Evolutionary conservation across 1,140 invertebrate genomes (phyloP), one percentile per base, ranked within the genome.

Genomic region (Bursaphelenchus mucronatus): DNA sequence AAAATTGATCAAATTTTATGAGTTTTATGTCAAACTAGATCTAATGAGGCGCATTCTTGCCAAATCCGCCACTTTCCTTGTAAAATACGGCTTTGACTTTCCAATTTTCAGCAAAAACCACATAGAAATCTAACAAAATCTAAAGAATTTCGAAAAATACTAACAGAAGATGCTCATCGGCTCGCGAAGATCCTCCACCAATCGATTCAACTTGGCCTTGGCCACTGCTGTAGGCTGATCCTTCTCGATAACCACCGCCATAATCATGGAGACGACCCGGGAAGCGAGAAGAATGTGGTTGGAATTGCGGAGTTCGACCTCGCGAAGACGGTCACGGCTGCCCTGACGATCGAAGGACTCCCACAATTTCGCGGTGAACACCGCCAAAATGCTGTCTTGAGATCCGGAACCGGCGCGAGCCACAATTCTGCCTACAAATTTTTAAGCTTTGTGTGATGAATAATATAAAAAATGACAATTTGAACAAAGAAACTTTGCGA

Each of bases 281-380:
- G 41, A n/a, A 11, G 57, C 57, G 40, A 59, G 13, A n/a, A 59
- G 11, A 50, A 40, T 15, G 11, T 39, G 10, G 13, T 59, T n/a
- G 17, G n/a, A 39, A 11, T 44, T 44, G 40, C 57, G 57, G 11
- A 59, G 15, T 9, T 59, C 57, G 21, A 59, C 40, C 40, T 59
- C 57, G 11, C 40, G 13, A 13, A 59, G 40, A 11, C 57, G 57
- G 9, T 59, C 57, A 17, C 57, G 19, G 44, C 11, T 39, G 41
- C 70, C 68, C 47, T 73, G 74, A n/a, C 55, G 69, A 15, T 70
- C 69, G 57, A 73, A 73, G 8, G 70, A 56, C 19, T 75, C 70
- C 70, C 70, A 73, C 11, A 59, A 9, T 6, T 43, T 59, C 1
- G 57, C 41, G 40, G 30, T 45, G 11, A 59, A 44, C 15, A 44